Evolutionary conservation across 2,113 vertebrate genomes (phyloP).

Genomic region (Orthonyx spaldingii): DNA sequence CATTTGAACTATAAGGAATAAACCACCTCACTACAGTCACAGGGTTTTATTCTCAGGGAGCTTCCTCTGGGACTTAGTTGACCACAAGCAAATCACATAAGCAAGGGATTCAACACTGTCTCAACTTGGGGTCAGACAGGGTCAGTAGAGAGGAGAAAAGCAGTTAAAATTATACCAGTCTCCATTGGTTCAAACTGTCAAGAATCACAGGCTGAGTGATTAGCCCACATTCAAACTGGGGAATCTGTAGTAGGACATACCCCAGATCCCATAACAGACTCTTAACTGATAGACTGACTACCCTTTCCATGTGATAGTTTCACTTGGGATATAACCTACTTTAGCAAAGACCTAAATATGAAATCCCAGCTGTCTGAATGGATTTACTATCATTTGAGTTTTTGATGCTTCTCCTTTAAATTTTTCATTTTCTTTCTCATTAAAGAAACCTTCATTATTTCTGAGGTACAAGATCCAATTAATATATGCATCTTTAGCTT

Average conservation of each 20-base stretch:
- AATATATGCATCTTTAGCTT: not conserved
- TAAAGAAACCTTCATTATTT: not conserved
- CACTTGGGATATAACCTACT: not conserved
- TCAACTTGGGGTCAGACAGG: not conserved
- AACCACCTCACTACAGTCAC: not conserved
- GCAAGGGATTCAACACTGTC: not conserved
- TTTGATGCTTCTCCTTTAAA: not conserved
- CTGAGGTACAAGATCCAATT: not conserved
- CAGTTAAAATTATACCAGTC: not conserved
- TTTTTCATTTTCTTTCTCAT: not conserved
- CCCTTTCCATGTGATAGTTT: not conserved
- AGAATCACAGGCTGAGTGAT: not conserved
- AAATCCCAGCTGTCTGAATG: not conserved
- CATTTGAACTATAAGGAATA: not conserved
- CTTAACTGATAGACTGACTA: not conserved
- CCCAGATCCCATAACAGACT: not conserved
- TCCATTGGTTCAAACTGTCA: not conserved
- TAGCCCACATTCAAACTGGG: not conserved
- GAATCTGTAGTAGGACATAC: not conserved
- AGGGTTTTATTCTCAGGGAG: not conserved
- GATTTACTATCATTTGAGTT: not conserved
- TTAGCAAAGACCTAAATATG: not conserved
- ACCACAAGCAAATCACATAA: not conserved
- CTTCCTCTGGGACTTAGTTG: not conserved
- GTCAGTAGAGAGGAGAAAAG: not conserved